Percentiles rank a stretch among this genome's conserved stretches.
Evolutionary conservation across 1,140 invertebrate species (phyloP).

Genomic region (Drosophila punjabiensis): DNA sequence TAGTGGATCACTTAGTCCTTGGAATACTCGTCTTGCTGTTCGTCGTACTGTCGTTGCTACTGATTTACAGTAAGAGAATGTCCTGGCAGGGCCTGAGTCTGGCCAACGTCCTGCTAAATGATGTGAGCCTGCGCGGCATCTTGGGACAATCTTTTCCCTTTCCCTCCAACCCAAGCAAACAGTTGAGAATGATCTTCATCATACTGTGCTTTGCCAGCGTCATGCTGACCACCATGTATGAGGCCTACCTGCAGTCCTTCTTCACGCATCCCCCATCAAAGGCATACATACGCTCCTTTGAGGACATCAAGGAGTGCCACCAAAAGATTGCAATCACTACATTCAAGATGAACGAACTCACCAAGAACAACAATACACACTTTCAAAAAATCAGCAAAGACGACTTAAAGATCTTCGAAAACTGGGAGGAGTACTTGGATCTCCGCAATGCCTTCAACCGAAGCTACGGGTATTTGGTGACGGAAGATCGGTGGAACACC

Average conservation of each 20-base stretch:
- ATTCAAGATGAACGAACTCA: background rate
- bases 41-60: constrained; percentile 50
- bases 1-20: constrained; percentile 42
- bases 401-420: background rate
- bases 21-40: constrained; percentile 38
- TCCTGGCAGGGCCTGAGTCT: constrained; percentile 43
- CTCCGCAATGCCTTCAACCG: constrained; percentile 44
- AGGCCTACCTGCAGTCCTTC: constrained; percentile 50
- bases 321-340: constrained; percentile 4
- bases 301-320: constrained; percentile 19
- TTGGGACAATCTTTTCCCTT: constrained; percentile 60
- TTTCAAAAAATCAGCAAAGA: background rate
- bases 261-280: constrained; percentile 53
- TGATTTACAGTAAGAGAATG: constrained; percentile 37
- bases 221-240: constrained; percentile 63
- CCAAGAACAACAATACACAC: background rate
- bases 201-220: constrained; percentile 59
- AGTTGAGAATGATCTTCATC: constrained; percentile 44
- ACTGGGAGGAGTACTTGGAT: background rate
- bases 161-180: constrained; percentile 14
- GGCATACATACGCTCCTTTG: constrained; percentile 8
- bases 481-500: constrained; percentile 35
- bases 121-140: constrained; percentile 60
- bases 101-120: constrained; percentile 52
- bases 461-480: constrained; percentile 32